These are phyloP conservation scores for Atractosteus spatula DNA, from an alignment of 2,113 vertebrate species.

Conservation along the genomic window DNA sequence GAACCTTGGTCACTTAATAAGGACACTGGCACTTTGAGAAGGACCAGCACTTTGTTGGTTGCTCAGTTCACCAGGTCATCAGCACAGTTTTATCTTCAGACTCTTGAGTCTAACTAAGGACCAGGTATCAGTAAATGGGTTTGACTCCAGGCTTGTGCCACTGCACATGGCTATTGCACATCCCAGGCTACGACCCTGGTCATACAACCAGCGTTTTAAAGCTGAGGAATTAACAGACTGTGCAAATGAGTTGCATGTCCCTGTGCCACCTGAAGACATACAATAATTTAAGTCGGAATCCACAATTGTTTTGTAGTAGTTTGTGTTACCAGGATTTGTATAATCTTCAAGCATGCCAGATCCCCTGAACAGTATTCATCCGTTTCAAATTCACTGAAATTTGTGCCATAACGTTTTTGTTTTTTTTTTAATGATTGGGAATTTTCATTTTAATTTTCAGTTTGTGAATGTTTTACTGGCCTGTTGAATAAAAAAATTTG, in stretches of 20 bases:
- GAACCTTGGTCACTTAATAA: too few species aligned
- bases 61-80: too few species aligned
- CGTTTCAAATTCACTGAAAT: not conserved
- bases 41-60: too few species aligned
- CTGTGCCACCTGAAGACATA: not conserved
- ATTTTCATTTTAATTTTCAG: constrained; percentile 32
- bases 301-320: not conserved
- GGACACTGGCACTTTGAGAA: too few species aligned
- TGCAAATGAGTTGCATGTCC: not conserved
- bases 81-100: too few species aligned
- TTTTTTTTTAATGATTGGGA: not conserved
- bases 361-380: not conserved
- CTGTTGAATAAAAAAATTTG: constrained; percentile 53
- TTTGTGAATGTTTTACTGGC: constrained; percentile 40
- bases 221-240: not conserved
- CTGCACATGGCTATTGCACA: not conserved
- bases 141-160: too few species aligned
- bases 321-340: not conserved
- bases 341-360: constrained; percentile 3
- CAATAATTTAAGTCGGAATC: not conserved
- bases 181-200: not conserved
- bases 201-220: not conserved
- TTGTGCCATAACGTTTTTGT: constrained; percentile 10
- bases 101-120: too few species aligned
- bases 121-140: too few species aligned